Base-by-base conservation (phyloP, 2,113 vertebrate species). In the Aptenodytes patagonicus region DNA sequence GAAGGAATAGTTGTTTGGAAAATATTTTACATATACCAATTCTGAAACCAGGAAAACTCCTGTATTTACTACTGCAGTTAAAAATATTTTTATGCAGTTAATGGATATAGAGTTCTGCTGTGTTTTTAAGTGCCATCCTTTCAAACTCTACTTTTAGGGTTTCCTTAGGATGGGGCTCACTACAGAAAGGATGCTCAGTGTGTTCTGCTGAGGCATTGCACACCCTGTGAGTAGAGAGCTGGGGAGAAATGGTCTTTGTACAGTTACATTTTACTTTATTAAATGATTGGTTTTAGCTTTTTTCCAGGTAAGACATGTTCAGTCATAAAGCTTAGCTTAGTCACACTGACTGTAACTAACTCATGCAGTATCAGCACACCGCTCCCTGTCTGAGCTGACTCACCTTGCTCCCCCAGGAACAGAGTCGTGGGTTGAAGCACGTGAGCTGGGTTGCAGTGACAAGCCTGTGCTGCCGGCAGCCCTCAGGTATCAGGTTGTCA, bases 401-500 rank as follows among this genome's bases (percentile, higher is more conserved):
- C 36, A 8, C 66, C 46, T 29, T n/a, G n/a, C 42, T 34, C 12
- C 34, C 22, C 44, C 44, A 46, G 52, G n/a, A 44, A 6, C 2
- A 14, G 11, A 46, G 54, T 1, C 0, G 0, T 64, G 62, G 29
- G 16, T 4, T 36, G 42, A 54, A 68, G 64, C 14, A 36, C 5
- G 1, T 5, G 8, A 66, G 42, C 32, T 62, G 51, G 55, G 38
- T 31, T 82, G 72, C 47, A 32, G 40, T n/a, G 76, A 22, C 44
- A 55, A 89, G 31, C n/a, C 73, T 55, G 47, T 71, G 62, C 38
- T 83, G 10, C 19, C 1, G 0, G 25, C 51, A 78, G 55, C 65
- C 31, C 73, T 17, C 15, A 36, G 68, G 9, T n/a, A 51, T 26
- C 51, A 38, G 34, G 19, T 29, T 62, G 46, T 76, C 71, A 46